Conservation (phyloP, 2,888 invertebrate species). For the Sycophila texana region DNA sequence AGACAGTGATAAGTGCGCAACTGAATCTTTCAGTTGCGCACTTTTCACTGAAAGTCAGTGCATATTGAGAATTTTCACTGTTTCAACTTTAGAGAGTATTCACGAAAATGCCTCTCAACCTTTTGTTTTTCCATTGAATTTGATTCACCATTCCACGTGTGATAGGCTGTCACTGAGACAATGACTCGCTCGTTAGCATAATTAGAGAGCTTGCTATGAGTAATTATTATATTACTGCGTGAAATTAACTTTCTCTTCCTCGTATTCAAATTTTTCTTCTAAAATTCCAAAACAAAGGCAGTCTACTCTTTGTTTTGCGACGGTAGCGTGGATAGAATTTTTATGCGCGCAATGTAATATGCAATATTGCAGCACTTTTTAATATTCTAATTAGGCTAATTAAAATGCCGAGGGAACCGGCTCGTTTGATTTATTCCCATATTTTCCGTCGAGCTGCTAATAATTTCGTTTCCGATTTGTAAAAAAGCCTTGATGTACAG, state of each 20-base stretch:
- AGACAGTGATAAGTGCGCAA: no score
- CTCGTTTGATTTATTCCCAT: slow-evolving; percentile 33
- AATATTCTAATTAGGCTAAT: slow-evolving; percentile 33
- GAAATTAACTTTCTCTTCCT: not conserved
- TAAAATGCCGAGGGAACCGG: slow-evolving; percentile 44
- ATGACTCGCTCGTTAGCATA: slow-evolving; percentile 22
- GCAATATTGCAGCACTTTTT: not conserved
- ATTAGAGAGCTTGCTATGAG: not conserved
- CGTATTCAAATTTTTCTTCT: not conserved
- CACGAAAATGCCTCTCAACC: no score
- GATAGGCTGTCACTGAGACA: not conserved
- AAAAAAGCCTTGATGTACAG: slow-evolving; percentile 4
- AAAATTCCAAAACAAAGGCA: no score
- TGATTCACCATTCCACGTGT: no score
- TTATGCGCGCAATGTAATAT: slow-evolving; percentile 13
- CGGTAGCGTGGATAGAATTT: slow-evolving; percentile 12
- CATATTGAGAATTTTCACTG: no score
- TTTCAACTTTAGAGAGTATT: no score
- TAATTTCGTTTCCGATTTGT: not conserved
- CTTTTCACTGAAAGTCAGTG: no score
- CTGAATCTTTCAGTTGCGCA: no score
- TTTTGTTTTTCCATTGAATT: not conserved
- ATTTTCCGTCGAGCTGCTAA: not conserved
- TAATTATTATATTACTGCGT: slow-evolving; percentile 29
- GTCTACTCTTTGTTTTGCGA: not conserved